phyloP scores from a whole-genome alignment of 2,113 vertebrate genomes.

The Callorhinus ursinus region DNA sequence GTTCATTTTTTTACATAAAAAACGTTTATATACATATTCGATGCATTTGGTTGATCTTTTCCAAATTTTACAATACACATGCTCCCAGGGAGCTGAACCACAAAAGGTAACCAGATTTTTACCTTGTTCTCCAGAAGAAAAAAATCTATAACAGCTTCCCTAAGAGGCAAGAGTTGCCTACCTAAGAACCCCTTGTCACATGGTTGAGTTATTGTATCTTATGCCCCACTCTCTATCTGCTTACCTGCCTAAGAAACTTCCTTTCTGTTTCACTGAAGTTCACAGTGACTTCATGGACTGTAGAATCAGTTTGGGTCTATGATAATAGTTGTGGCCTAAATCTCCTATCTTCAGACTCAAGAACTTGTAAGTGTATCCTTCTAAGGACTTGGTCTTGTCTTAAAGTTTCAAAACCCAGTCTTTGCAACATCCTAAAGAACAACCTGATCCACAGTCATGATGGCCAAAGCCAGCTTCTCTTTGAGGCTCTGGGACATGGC shows the following conservation, averaged over 20 bases:
- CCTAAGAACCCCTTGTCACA: not conserved
- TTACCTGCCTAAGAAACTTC: not conserved
- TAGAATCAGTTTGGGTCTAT: not conserved
- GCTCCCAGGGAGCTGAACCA: not conserved
- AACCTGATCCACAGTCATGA: not conserved
- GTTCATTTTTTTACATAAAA: not conserved
- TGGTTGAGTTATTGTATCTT: not conserved
- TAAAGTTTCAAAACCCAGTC: not conserved
- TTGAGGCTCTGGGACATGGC: not conserved
- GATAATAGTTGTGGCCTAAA: not conserved
- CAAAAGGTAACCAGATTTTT: not conserved
- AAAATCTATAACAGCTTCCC: not conserved
- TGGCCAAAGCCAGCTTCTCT: not conserved
- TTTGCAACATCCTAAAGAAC: not conserved
- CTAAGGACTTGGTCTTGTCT: not conserved
- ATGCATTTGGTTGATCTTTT: not conserved
- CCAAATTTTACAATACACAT: not conserved
- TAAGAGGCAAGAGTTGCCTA: not conserved
- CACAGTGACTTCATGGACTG: not conserved
- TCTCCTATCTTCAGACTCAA: not conserved
- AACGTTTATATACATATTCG: not conserved
- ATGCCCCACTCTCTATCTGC: not conserved
- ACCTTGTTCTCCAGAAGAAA: not conserved
- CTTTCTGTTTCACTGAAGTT: not conserved
- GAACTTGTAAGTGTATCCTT: not conserved